Conservation (phyloP, 2,888 invertebrate genomes). For the Platerodrilus igneus region DNA sequence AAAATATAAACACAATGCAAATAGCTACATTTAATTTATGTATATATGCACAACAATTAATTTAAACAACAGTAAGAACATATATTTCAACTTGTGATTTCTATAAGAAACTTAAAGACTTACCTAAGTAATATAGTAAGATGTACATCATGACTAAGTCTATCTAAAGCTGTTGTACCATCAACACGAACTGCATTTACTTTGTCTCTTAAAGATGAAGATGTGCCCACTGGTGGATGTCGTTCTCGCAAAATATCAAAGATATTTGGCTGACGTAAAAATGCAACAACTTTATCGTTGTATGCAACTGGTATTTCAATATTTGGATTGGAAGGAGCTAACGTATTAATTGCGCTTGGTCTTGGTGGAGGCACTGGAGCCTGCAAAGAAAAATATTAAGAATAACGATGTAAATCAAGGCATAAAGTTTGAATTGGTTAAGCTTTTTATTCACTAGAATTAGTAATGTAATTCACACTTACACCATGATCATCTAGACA, state of each 20-base stretch:
- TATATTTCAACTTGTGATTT: neutral
- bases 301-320: constrained; percentile 83
- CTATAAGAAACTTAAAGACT: constrained; percentile 35
- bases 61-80: neutral
- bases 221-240: constrained; percentile 67
- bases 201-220: constrained; percentile 75
- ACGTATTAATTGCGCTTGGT: constrained; percentile 52
- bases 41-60: neutral
- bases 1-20: too few relatives aligned
- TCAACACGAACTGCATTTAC: constrained; percentile 85
- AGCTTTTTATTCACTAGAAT: constrained; percentile 1
- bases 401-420: neutral
- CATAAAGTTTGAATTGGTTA: neutral
- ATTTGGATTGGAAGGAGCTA: constrained; percentile 45
- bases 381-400: constrained; percentile 43
- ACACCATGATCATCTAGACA: constrained; percentile 32
- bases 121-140: constrained; percentile 89
- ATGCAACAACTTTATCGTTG: constrained; percentile 95
- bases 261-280: constrained; percentile 89
- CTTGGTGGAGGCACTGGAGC: constrained; percentile 74
- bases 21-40: too few relatives aligned
- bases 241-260: constrained; percentile 84
- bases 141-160: constrained; percentile 89
- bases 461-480: too few relatives aligned
- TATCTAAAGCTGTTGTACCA: constrained; percentile 77